These are phyloP conservation scores for Cathartes aura DNA, from an alignment of 2,113 vertebrate genomes.

Conservation along the genomic window DNA sequence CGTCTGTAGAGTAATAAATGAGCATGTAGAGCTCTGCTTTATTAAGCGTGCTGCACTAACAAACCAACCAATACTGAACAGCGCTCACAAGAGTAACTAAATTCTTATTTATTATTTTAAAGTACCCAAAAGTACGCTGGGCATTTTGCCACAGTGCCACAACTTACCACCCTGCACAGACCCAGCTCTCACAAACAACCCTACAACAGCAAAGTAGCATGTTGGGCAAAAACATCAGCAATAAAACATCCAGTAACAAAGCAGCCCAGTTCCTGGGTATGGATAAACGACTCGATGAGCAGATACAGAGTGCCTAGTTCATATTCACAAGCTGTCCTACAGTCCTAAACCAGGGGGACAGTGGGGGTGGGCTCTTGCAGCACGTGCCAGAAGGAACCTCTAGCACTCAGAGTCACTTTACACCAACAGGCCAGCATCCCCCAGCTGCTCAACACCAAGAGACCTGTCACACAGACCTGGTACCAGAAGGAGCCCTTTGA, in stretches of 20 bases:
- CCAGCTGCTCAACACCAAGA: neutral
- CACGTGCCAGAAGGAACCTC: neutral
- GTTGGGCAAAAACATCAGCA: neutral
- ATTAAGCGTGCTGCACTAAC: neutral
- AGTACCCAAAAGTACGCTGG: neutral
- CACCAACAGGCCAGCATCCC: neutral
- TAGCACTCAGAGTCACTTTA: neutral
- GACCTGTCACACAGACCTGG: neutral
- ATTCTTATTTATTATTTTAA: slow-evolving; percentile 15
- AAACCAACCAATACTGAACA: neutral
- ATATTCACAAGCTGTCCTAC: neutral
- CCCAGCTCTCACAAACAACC: neutral
- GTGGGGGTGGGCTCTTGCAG: neutral
- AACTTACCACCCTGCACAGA: neutral
- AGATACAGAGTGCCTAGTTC: neutral
- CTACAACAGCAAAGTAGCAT: neutral
- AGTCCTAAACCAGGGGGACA: neutral
- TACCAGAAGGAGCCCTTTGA: neutral
- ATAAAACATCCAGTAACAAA: neutral
- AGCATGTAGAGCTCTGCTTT: neutral
- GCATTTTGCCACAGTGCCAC: neutral
- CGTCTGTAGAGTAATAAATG: neutral
- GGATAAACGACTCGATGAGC: fast-evolving
- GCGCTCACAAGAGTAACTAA: neutral
- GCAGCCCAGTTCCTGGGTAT: neutral